Percentiles rank a stretch among this genome's conserved stretches.
Conservation (phyloP, 2,888 invertebrate genomes). For the Lymantria monacha region DNA sequence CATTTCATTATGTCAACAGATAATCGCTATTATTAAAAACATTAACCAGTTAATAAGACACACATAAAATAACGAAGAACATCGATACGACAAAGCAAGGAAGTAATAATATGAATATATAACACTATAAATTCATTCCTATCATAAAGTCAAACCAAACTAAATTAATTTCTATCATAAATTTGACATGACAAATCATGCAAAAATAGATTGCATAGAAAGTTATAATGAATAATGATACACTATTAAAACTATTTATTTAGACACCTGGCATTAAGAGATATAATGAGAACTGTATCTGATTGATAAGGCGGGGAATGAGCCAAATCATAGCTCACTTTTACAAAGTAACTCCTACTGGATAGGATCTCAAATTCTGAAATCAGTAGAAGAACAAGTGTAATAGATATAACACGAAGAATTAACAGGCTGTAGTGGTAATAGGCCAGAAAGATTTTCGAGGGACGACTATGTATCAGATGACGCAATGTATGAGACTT, state of each 20-base stretch:
- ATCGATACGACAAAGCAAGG: background rate
- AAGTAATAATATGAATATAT: background rate
- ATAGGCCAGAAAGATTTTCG: too few relatives aligned
- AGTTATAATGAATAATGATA: constrained; percentile 19
- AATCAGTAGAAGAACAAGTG: too few relatives aligned
- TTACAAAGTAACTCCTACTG: constrained; percentile 31
- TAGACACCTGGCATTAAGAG: constrained; percentile 24
- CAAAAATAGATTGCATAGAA: constrained; percentile 9
- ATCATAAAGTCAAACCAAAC: background rate
- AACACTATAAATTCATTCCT: background rate
- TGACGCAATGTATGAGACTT: too few relatives aligned
- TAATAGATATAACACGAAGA: too few relatives aligned
- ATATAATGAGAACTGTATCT: constrained; percentile 24
- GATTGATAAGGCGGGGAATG: constrained; percentile 32
- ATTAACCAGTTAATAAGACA: background rate
- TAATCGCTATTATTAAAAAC: too few relatives aligned
- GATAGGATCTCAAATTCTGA: too few relatives aligned
- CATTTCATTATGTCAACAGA: too few relatives aligned
- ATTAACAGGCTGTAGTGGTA: too few relatives aligned
- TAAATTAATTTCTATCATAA: background rate
- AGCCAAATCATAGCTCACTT: constrained; percentile 23
- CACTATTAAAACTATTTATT: constrained; percentile 7
- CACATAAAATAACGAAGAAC: background rate
- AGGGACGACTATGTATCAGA: too few relatives aligned
- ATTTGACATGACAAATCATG: background rate